Percentiles rank a stretch among this genome's conserved stretches.
Evolutionary conservation across 2,888 invertebrate genomes (phyloP).

Genomic region (Drosophila atripex): DNA sequence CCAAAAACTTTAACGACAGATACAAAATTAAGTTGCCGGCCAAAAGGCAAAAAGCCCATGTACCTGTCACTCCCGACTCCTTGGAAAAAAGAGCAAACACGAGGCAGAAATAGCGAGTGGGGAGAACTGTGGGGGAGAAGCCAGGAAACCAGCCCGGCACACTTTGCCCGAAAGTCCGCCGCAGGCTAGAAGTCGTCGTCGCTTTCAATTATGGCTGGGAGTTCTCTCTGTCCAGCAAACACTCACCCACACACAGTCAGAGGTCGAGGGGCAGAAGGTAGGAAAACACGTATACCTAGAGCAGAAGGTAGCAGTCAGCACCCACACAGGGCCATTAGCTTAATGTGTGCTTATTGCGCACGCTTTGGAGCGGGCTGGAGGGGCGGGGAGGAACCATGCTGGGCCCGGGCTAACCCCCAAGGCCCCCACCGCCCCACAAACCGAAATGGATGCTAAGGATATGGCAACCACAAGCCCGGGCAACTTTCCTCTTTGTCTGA

Average conservation of each 20-base stretch:
- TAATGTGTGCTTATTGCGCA: slow-evolving; percentile 81
- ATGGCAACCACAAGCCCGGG: slow-evolving; percentile 58
- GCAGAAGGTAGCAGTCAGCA: slow-evolving; percentile 10
- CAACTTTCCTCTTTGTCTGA: slow-evolving; percentile 71
- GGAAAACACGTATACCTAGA: slow-evolving; percentile 4
- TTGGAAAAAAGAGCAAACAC: slow-evolving; percentile 19
- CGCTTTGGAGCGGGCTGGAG: slow-evolving; percentile 64
- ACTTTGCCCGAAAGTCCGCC: slow-evolving; percentile 46
- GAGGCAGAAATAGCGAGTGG: slow-evolving; percentile 34
- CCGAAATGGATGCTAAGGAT: slow-evolving; percentile 30
- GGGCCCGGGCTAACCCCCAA: slow-evolving; percentile 8
- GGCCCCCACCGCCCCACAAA: slow-evolving; percentile 6
- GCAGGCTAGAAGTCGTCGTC: slow-evolving; percentile 61
- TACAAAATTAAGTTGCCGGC: slow-evolving; percentile 78
- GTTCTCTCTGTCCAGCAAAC: slow-evolving; percentile 72
- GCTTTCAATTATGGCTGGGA: slow-evolving; percentile 77
- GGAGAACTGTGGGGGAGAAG: no score
- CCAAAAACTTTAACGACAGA: slow-evolving; percentile 71
- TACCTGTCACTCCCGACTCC: slow-evolving; percentile 28
- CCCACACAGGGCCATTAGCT: slow-evolving; percentile 69
- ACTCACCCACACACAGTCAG: slow-evolving; percentile 18
- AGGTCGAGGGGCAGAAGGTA: slow-evolving; percentile 8
- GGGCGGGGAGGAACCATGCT: slow-evolving; percentile 5
- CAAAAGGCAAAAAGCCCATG: slow-evolving; percentile 59
- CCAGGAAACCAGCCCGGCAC: slow-evolving; percentile 41